These are phyloP conservation scores for Noctilio leporinus DNA, from an alignment of 2,113 vertebrate species.

Conservation along the genomic window DNA sequence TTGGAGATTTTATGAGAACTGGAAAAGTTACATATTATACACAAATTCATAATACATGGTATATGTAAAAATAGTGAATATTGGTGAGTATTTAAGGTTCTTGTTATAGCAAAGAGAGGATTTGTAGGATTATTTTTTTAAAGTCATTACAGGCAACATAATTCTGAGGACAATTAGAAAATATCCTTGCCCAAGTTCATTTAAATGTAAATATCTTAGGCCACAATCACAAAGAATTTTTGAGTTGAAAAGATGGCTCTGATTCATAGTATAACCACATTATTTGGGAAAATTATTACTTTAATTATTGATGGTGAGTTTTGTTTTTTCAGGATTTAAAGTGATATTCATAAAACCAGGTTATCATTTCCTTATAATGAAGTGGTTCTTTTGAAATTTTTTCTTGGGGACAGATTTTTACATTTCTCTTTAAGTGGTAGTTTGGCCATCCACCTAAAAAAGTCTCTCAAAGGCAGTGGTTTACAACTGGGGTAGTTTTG, in stretches of 20 bases:
- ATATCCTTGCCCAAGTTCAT: not conserved
- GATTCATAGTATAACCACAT: not conserved
- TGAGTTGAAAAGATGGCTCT: constrained; percentile 13
- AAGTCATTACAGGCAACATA: not conserved
- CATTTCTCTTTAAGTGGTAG: not conserved
- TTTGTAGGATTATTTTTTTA: not conserved
- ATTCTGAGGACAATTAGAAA: constrained; percentile 30
- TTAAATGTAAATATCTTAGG: not conserved
- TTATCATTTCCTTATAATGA: not conserved
- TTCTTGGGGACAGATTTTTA: not conserved
- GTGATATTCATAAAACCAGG: not conserved
- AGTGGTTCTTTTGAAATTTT: constrained; percentile 6
- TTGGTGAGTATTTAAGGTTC: not conserved
- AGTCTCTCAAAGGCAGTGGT: not conserved
- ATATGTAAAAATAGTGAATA: not conserved
- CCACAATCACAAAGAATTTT: not conserved
- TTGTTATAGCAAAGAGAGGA: not conserved
- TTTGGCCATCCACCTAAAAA: not conserved
- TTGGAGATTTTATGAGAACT: not conserved
- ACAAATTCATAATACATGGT: not conserved
- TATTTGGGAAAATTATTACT: constrained; percentile 18
- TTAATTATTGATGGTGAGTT: constrained; percentile 10
- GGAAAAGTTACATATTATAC: not conserved
- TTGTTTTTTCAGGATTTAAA: constrained; percentile 30
- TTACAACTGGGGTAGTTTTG: not conserved